Evolutionary conservation across 2,888 invertebrate genomes (phyloP), one percentile per base, ranked within the genome.

Genomic region (Pollenia labialis): DNA sequence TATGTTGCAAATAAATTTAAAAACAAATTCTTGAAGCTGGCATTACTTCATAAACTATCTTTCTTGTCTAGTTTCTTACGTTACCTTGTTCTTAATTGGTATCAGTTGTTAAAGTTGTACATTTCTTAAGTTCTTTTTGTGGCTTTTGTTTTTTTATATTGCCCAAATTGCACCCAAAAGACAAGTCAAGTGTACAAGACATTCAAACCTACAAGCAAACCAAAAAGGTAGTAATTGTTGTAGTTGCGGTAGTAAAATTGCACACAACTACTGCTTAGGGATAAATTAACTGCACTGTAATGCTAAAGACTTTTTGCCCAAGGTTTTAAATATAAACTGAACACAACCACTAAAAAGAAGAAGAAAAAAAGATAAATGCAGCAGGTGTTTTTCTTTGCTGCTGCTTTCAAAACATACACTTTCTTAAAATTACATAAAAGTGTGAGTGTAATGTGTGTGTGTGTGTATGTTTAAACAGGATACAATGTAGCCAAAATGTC

Each of bases 141-240:
- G 76, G 54, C 56, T 71, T 72, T 64, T 58, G 68, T 68, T 71
- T 66, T 68, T 71, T 66, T 74, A 75, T 74, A 74, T 72, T 82
- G 72, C 32, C 64, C 85, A 91, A 91, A 91, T 92, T 91, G 90
- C 90, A 90, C 91, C 92, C 92, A 90, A 90, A 91, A 90, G 91
- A 87, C 90, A 32, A 90, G 89, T 80, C 82, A 56, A 80, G 75
- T 83, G 87, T 79, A 77, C 18, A 64, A 81, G 6, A 46, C 64
- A 83, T 77, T 80, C 32, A 32, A 6, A 6, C 32, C 4, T 32
- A 32, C 32, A 6, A 32, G 6, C 32, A 32, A 32, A 32, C 32
- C 32, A 32, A 32, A 62, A 62, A 71, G 52, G 46, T 40, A 69
- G 60, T 16, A 71, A 44, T 18, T 42, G 16, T 52, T 42, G 52